phyloP scores from a whole-genome alignment of 2,797 vertebrate species.

The Galagoides demidoff region DNA sequence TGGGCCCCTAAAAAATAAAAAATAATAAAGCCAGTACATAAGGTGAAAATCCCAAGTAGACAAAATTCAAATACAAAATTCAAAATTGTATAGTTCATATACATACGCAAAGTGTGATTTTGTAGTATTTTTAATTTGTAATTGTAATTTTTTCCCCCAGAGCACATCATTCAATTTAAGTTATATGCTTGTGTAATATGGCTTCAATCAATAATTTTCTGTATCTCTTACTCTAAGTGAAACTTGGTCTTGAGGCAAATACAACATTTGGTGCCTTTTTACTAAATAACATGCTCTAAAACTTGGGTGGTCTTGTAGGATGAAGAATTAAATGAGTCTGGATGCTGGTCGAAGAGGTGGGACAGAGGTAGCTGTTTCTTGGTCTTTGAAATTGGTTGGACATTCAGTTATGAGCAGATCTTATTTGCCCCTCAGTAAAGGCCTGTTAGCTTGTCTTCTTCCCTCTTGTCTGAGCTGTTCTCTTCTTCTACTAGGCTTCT shows the following conservation, averaged over 20 bases:
- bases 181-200: neutral
- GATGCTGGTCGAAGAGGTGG: neutral
- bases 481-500: constrained; percentile 89
- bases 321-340: neutral
- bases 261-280: neutral
- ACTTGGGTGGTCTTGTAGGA: neutral
- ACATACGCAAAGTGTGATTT: neutral
- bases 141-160: too few species aligned
- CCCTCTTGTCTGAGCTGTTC: neutral
- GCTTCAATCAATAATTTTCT: neutral
- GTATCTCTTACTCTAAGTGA: neutral
- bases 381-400: neutral
- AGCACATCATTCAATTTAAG: constrained; percentile 12
- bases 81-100: neutral
- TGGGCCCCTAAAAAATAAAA: neutral
- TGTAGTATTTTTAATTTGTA: neutral
- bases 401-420: neutral
- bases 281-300: neutral
- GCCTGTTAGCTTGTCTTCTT: neutral
- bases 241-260: constrained; percentile 41
- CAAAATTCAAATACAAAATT: neutral
- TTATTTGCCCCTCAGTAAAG: neutral
- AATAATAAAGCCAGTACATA: neutral
- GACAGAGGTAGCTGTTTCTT: neutral
- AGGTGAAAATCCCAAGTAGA: neutral